These are phyloP conservation scores for Lepus timidus DNA, from an alignment of 2,113 vertebrate genomes.

Conservation along the genomic window DNA sequence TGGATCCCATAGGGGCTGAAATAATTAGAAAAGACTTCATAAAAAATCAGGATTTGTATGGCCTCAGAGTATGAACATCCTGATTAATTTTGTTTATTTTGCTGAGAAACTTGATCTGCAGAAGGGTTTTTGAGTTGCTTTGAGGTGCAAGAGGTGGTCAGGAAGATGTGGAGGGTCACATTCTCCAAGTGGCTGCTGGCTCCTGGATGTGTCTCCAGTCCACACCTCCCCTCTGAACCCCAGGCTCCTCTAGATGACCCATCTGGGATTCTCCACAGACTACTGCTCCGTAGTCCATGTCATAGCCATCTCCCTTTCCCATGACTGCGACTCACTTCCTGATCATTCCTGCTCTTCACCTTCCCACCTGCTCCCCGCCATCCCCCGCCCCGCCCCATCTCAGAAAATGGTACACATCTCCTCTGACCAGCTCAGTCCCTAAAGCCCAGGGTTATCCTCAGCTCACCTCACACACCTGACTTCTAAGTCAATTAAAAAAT, in stretches of 20 bases:
- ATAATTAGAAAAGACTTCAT: conserved; percentile 73
- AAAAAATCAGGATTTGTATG: conserved; percentile 73
- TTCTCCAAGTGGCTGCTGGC: background rate
- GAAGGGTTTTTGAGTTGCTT: background rate
- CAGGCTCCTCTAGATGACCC: background rate
- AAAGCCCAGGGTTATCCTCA: background rate
- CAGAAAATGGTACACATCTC: background rate
- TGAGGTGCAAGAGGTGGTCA: background rate
- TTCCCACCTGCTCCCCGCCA: background rate
- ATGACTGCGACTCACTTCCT: background rate
- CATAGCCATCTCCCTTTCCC: background rate
- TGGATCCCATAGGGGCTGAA: background rate
- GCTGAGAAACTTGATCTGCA: conserved; percentile 10
- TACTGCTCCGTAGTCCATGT: background rate
- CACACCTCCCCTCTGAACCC: background rate
- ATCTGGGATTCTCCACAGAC: no score
- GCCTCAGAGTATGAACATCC: conserved; percentile 41
- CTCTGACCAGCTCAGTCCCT: background rate
- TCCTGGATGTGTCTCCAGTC: background rate
- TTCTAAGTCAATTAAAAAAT: background rate
- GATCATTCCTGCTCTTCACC: background rate
- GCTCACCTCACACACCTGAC: background rate
- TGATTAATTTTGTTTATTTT: conserved; percentile 47
- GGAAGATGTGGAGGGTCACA: background rate
- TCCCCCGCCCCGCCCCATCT: background rate